Conservation (phyloP, 2,113 vertebrate species). For the Poeciliopsis turrubarensis region DNA sequence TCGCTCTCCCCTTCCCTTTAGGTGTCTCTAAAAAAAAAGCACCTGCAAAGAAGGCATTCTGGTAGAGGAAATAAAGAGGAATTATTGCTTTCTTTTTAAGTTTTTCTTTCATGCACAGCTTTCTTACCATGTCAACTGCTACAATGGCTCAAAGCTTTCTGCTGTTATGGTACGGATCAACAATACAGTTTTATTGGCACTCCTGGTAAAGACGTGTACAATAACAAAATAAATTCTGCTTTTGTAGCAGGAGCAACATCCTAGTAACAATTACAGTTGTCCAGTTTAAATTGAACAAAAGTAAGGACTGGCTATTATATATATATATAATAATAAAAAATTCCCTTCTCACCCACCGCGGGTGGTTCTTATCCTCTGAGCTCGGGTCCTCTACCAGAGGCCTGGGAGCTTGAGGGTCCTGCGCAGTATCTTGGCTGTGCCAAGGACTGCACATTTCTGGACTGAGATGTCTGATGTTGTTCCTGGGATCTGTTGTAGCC, state of each 20-base stretch:
- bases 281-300: not conserved
- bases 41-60: not conserved
- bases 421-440: too few relatives aligned
- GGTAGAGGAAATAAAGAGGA: not conserved
- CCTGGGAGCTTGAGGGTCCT: too few relatives aligned
- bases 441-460: too few relatives aligned
- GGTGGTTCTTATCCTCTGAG: too few relatives aligned
- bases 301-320: not conserved
- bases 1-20: constrained; percentile 12
- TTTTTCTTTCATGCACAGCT: not conserved
- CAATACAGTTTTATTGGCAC: not conserved
- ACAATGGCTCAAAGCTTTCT: not conserved
- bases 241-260: not conserved
- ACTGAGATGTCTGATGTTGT: too few relatives aligned
- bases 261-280: too few relatives aligned
- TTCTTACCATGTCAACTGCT: not conserved
- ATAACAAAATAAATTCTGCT: not conserved
- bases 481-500: too few relatives aligned
- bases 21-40: not conserved
- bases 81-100: not conserved
- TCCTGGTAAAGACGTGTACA: not conserved
- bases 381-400: too few relatives aligned
- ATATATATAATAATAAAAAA: too few relatives aligned
- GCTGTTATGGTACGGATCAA: not conserved
- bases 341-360: too few relatives aligned